Conservation (phyloP, 2,888 invertebrate species). For the Venusia cambrica region DNA sequence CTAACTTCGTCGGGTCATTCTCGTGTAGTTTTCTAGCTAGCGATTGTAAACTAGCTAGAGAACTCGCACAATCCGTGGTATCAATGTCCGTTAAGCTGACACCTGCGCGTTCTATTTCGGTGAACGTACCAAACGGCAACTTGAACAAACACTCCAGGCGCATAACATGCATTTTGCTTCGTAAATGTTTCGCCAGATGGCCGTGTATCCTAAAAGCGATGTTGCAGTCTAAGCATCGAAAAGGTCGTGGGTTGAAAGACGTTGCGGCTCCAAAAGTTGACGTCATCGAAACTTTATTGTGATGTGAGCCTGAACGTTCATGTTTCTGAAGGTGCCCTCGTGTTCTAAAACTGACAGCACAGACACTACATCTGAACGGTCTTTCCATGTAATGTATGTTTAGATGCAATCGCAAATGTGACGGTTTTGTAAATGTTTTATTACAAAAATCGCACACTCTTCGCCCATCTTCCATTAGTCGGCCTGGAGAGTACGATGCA, state of each 20-base stretch:
- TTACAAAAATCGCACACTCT: slow-evolving; percentile 93
- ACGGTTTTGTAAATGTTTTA: slow-evolving; percentile 95
- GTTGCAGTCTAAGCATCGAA: slow-evolving; percentile 97
- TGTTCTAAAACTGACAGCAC: slow-evolving; percentile 94
- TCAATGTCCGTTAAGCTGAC: slow-evolving; percentile 96
- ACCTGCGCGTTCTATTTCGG: slow-evolving; percentile 95
- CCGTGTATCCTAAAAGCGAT: slow-evolving; percentile 98
- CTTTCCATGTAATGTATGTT: slow-evolving; percentile 98
- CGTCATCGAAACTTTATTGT: slow-evolving; percentile 95
- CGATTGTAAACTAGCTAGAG: slow-evolving; percentile 92
- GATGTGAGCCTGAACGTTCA: slow-evolving; percentile 94
- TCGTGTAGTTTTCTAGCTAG: slow-evolving; percentile 90
- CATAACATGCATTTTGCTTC: slow-evolving; percentile 98
- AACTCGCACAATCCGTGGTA: slow-evolving; percentile 97
- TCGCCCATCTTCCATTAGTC: slow-evolving; percentile 86
- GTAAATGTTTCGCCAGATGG: slow-evolving; percentile 97
- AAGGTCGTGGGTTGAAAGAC: slow-evolving; percentile 95
- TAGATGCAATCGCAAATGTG: slow-evolving; percentile 94
- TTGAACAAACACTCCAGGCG: slow-evolving; percentile 95
- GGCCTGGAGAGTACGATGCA: slow-evolving; percentile 70
- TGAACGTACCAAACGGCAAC: slow-evolving; percentile 95
- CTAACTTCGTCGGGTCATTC: slow-evolving; percentile 89
- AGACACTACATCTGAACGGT: slow-evolving; percentile 94
- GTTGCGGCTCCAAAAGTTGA: slow-evolving; percentile 92
- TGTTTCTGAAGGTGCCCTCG: slow-evolving; percentile 96